Evolutionary conservation across 2,113 vertebrate genomes (phyloP).

Genomic region (Bubo blakistoni): DNA sequence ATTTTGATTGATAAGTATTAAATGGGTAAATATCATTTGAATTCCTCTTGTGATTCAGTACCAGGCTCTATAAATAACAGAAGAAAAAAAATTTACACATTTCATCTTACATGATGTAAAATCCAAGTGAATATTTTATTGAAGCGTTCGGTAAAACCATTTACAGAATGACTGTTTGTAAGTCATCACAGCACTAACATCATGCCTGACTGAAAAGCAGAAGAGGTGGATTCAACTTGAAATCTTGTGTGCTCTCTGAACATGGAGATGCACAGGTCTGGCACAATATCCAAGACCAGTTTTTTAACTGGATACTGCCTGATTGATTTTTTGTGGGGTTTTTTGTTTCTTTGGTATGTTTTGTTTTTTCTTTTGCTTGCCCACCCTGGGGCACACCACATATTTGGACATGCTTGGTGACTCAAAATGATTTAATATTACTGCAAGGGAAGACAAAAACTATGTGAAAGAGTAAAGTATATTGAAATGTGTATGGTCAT

Average conservation of each 20-base stretch:
- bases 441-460: neutral
- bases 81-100: neutral
- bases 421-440: neutral
- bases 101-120: neutral
- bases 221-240: neutral
- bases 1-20: neutral
- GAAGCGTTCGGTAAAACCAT: neutral
- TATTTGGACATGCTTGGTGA: neutral
- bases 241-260: neutral
- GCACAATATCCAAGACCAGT: fast-evolving
- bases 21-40: neutral
- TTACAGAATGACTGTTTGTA: neutral
- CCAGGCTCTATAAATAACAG: neutral
- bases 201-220: neutral
- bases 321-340: neutral
- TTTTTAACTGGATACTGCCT: neutral
- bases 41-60: neutral
- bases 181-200: neutral
- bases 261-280: neutral
- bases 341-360: neutral
- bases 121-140: neutral
- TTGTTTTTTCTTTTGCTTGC: neutral
- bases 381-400: fast-evolving
- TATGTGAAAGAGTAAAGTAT: neutral
- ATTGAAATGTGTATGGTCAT: neutral